Evolutionary conservation across 92 coral and sea anemone species (phyloP), one percentile per base, ranked within the genome.

Genomic region (Porites cylindrica): DNA sequence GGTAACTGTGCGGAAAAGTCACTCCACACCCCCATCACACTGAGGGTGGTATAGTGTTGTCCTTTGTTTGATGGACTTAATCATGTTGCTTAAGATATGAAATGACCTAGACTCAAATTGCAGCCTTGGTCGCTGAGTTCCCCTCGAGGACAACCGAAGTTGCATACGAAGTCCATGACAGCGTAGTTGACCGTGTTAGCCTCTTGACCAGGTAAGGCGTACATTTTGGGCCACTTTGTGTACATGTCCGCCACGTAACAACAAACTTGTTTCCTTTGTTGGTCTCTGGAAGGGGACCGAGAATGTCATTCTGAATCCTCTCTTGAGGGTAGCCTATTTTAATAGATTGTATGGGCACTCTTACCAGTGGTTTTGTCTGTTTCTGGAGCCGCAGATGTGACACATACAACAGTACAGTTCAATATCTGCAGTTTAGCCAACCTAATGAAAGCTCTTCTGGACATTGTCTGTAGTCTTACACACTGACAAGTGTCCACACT

Each of bases 201-300:
- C 29, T 82, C 91, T 56, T 82, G 87, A 59, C 82, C 66, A 8
- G 82, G 77, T 43, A 82, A 67, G 1, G 91, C 70, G 18, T 88
- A 88, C 7, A 77, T 79, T 67, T 88, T 81, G 29, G 80, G 82
- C 87, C 91, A 88, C 53, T 78, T 77, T 5, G 91, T 82, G 32
- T 74, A 76, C 83, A 53, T 53, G 76, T 83, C 88, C 16, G 70
- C 72, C 17, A 78, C 85, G 84, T 85, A 65, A 76, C 73, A 20
- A 88, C 80, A 53, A 59, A 88, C 50, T 84, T 80, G 78, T 78
- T 79, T 21, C 93, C 82, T 26, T 20, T 70, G 66, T 64, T 38
- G 43, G 93, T 79, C 51, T 61, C 77, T 1, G 93, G 93, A 10
- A 90, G 80, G 21, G 93, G 90, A 29, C 90, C 90, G 6, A 85